Base-by-base conservation (phyloP, 2,113 vertebrate genomes). In the Lates calcarifer region DNA sequence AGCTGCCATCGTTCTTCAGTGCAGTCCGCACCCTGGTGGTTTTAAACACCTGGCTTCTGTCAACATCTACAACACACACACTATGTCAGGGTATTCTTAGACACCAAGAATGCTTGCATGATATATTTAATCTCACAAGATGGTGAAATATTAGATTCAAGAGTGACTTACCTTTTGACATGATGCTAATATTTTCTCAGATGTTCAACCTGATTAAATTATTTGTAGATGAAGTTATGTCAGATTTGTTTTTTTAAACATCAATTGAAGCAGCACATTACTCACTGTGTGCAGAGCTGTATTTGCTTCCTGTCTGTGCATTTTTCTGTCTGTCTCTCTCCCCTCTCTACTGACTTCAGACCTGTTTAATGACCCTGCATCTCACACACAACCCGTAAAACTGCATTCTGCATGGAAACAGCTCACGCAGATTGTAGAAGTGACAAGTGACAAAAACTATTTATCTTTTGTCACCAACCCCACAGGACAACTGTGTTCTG, bases 1-100 rank as follows among this genome's bases (percentile, higher is more conserved):
- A 94, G 22, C 91, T 86, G 81, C 24, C 33, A 3, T 94, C 92
- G 0, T 75, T 74, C 74, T 90, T 94, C 56, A 91, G 10, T 6
- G 70, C 0, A 2, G 57, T 88, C 24, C 85, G 70, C 37, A 93
- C 86, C 66, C 66, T 84, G 35, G 69, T 88, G 31, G 74, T 80
- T 73, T 51, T 29, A n/a, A 92, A 57, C 49, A 93, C 90, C 28
- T 56, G 20, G 17, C 22, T 17, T 80, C 86, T 92, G 83, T 91
- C 68, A 43, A 80, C 65, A n/a, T 77, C 92, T 93, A 28, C 57
- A 77, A 60, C 76, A 75, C 68, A 63, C 33, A 64, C 18, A 60
- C 33, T 41, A 5, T 43, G 29, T 87, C 24, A 83, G 55, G 4
- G 26, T 39, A 26, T 37, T 18, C 6, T 12, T 29, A 33, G 11